Conservation (phyloP, 1,140 invertebrate genomes). For the Whitmania pigra region DNA sequence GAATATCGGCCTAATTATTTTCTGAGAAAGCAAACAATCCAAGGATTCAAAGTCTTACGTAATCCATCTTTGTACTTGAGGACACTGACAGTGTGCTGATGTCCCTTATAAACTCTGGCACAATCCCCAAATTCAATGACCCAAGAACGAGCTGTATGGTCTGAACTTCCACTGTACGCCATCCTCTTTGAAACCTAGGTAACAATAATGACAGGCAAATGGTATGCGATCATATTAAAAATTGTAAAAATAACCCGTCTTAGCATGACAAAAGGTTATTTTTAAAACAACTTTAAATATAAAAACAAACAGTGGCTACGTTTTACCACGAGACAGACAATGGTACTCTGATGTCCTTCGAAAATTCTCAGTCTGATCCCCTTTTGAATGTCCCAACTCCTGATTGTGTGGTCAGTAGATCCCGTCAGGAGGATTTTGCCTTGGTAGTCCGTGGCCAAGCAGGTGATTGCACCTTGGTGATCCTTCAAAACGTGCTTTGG, state of each 20-base stretch:
- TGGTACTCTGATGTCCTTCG: slow-evolving; percentile 44
- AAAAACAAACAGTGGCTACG: slow-evolving; percentile 6
- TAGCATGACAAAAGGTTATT: no score
- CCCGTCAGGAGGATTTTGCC: slow-evolving; percentile 45
- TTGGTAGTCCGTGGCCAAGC: slow-evolving; percentile 42
- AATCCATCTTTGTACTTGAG: slow-evolving; percentile 45
- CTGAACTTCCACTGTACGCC: slow-evolving; percentile 47
- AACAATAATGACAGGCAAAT: neutral
- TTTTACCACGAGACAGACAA: slow-evolving; percentile 45
- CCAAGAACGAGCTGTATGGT: slow-evolving; percentile 48
- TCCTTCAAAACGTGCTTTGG: slow-evolving; percentile 42
- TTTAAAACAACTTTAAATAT: neutral
- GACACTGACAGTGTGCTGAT: slow-evolving; percentile 44
- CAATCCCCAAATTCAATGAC: slow-evolving; percentile 50
- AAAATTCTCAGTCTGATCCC: slow-evolving; percentile 42
- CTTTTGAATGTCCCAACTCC: slow-evolving; percentile 44
- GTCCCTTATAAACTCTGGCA: slow-evolving; percentile 45
- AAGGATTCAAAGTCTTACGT: slow-evolving; percentile 36
- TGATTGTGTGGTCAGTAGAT: slow-evolving; percentile 43
- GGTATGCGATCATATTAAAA: no score
- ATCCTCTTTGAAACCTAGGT: slow-evolving; percentile 45
- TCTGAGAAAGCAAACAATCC: no score
- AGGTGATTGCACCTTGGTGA: slow-evolving; percentile 45
- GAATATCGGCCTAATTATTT: neutral
- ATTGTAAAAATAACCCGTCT: no score